Percentiles rank a stretch among this genome's conserved stretches.
These are phyloP conservation scores for Epiblema foenella DNA, from an alignment of 2,888 invertebrate genomes.

Conservation along the genomic window DNA sequence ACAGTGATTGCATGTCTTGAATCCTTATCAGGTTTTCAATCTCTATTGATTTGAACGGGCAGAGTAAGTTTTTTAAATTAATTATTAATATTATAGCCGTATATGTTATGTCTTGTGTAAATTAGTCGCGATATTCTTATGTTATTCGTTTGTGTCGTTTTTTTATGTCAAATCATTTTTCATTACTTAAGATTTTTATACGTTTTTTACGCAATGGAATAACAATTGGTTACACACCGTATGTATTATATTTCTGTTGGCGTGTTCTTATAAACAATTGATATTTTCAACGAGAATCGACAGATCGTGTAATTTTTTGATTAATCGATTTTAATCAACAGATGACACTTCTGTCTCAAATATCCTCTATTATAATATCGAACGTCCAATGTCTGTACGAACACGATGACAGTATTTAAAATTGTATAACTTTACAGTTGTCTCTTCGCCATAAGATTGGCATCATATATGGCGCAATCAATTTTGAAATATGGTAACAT, in stretches of 20 bases:
- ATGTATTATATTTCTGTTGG: not conserved
- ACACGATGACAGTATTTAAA: not conserved
- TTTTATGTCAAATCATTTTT: slow-evolving; percentile 23
- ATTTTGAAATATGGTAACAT: not conserved
- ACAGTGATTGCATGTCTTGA: not conserved
- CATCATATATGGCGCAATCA: not conserved
- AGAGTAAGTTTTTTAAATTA: not conserved
- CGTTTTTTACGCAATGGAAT: slow-evolving; percentile 8
- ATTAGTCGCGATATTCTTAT: slow-evolving; percentile 27
- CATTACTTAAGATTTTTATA: slow-evolving; percentile 17
- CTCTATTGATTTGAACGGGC: slow-evolving; percentile 15
- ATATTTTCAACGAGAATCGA: not conserved
- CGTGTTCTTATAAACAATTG: not conserved
- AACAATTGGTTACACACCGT: slow-evolving; percentile 4
- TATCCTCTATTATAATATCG: not conserved
- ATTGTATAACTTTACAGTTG: not conserved
- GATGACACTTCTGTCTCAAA: too few relatives aligned
- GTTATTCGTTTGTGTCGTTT: slow-evolving; percentile 30
- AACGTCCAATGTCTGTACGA: not conserved
- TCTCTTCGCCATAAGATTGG: not conserved
- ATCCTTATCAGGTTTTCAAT: not conserved
- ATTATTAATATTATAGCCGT: slow-evolving; percentile 10
- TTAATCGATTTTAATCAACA: not conserved
- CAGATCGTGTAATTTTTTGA: too few relatives aligned
- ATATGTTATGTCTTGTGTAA: slow-evolving; percentile 17